Percentiles rank a stretch among this genome's conserved stretches.
Conservation (phyloP, 2,888 invertebrate species). For the Drosophila quasianomalipes region DNA sequence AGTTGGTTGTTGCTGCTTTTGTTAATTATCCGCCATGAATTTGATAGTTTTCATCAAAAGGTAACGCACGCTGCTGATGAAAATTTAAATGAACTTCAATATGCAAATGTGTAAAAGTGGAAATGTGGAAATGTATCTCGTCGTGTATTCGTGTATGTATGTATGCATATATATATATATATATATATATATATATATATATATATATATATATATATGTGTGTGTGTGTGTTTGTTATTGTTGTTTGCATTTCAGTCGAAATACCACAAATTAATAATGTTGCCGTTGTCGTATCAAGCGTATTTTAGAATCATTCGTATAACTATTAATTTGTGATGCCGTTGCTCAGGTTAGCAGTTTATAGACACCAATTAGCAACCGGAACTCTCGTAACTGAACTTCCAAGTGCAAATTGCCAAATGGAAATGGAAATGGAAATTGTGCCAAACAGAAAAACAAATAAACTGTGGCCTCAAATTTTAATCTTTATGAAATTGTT, state of each 20-base stretch:
- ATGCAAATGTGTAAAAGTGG: conserved; percentile 70
- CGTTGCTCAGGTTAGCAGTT: conserved; percentile 45
- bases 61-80: conserved; percentile 47
- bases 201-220: background rate
- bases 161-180: background rate
- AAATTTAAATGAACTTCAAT: conserved; percentile 70
- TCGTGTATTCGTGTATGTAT: conserved; percentile 3
- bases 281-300: conserved; percentile 38
- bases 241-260: conserved; percentile 53
- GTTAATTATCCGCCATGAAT: conserved; percentile 76
- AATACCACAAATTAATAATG: conserved; percentile 62
- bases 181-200: too few relatives aligned
- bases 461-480: conserved; percentile 15
- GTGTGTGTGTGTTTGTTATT: conserved; percentile 12
- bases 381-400: conserved; percentile 25
- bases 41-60: conserved; percentile 75
- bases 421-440: conserved; percentile 20
- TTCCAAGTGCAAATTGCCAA: conserved; percentile 30
- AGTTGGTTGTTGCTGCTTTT: conserved; percentile 32
- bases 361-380: conserved; percentile 69
- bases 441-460: conserved; percentile 10
- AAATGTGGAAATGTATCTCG: conserved; percentile 41
- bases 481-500: conserved; percentile 50
- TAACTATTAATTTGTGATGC: conserved; percentile 56
- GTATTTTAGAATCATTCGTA: conserved; percentile 19